Conservation (phyloP, 2,797 vertebrate genomes). For the Dendrocincla fuliginosa region DNA sequence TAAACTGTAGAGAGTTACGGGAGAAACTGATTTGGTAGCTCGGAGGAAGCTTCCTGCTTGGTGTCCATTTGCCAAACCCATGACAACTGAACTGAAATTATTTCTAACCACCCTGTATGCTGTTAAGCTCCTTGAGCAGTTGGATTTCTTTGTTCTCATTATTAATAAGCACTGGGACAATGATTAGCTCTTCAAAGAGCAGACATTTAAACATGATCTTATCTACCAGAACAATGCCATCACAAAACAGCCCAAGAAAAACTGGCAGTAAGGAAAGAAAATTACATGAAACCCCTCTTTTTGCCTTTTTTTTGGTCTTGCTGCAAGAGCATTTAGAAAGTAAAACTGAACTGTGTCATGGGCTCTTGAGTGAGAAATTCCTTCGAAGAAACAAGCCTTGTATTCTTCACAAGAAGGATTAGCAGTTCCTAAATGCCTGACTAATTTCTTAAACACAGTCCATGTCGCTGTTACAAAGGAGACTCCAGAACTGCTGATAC, state of each 20-base stretch:
- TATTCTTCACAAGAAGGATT: constrained; percentile 34
- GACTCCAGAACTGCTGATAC: neutral
- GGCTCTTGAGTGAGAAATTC: constrained; percentile 15
- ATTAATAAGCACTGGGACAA: neutral
- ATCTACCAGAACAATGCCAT: neutral
- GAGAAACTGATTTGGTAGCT: neutral
- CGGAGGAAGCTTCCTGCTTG: neutral
- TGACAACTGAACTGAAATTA: neutral
- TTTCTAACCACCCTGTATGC: neutral
- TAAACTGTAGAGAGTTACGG: too few species aligned
- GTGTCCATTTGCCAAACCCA: neutral
- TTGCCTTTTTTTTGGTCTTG: neutral
- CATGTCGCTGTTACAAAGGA: neutral
- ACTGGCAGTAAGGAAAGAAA: neutral
- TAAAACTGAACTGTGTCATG: neutral
- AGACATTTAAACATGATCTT: neutral
- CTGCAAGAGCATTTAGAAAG: neutral
- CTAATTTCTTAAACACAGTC: constrained; percentile 37
- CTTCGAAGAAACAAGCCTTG: constrained; percentile 25
- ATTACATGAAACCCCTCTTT: neutral
- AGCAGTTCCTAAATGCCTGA: constrained; percentile 43
- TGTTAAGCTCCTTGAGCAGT: neutral
- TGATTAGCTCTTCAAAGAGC: neutral
- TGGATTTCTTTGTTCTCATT: neutral
- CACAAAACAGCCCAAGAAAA: neutral